These are phyloP conservation scores for Chymomyza amoena DNA, from an alignment of 2,888 invertebrate species.

Conservation along the genomic window DNA sequence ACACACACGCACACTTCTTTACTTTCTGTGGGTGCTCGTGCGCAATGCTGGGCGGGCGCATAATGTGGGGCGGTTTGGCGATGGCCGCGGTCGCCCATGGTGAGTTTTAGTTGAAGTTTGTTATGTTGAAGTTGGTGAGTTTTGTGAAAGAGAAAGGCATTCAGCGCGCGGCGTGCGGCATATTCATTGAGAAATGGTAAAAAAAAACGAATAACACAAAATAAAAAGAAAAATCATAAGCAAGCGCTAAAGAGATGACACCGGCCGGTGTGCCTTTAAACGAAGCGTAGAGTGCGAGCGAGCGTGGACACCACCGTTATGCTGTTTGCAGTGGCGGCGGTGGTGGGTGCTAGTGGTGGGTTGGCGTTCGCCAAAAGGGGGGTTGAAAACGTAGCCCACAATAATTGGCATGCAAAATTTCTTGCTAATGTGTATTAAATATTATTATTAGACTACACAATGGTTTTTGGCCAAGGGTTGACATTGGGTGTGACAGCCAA, in stretches of 20 bases:
- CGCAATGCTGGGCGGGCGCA: conserved; percentile 45
- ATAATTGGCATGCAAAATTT: conserved; percentile 1
- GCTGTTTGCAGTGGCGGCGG: not conserved
- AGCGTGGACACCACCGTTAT: not conserved
- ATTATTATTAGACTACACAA: not conserved
- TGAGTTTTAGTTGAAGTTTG: conserved; percentile 17
- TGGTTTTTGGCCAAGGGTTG: not conserved
- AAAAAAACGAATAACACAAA: conserved; percentile 22
- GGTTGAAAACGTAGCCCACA: not conserved
- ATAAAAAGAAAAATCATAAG: not conserved
- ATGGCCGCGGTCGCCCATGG: conserved; percentile 41
- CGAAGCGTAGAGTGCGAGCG: not conserved
- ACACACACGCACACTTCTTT: conserved; percentile 39
- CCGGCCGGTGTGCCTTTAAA: conserved; percentile 53
- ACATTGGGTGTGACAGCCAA: not conserved
- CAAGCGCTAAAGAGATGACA: conserved; percentile 41
- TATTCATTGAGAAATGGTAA: conserved; percentile 66
- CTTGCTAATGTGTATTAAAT: not conserved
- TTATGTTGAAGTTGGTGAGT: conserved; percentile 40
- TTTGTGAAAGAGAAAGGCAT: conserved; percentile 64
- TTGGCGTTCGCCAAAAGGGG: not conserved
- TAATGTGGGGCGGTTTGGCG: conserved; percentile 12
- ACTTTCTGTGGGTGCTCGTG: conserved; percentile 39
- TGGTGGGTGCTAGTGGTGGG: not conserved
- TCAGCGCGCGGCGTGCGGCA: conserved; percentile 39